phyloP scores from a whole-genome alignment of 2,113 vertebrate genomes.

The Syngnathus floridae region DNA sequence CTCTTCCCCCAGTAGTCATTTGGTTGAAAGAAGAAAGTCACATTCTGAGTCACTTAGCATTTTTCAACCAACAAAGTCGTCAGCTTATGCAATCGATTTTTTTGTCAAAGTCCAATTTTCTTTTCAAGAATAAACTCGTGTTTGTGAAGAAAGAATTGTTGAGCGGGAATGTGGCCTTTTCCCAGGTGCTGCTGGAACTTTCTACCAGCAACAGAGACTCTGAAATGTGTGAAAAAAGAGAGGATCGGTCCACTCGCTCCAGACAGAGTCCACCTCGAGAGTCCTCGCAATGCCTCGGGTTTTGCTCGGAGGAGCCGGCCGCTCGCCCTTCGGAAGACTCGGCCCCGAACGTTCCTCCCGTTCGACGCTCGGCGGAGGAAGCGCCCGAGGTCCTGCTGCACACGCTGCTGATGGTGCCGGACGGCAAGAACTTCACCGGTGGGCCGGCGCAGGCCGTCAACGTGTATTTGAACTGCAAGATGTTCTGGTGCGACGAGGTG shows the following conservation, averaged over 20 bases:
- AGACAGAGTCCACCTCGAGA: constrained; percentile 28
- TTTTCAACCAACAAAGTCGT: too few relatives aligned
- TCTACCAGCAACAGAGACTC: constrained; percentile 60
- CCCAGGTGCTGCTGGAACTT: constrained; percentile 82
- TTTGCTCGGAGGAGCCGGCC: constrained; percentile 12
- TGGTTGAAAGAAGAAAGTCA: too few relatives aligned
- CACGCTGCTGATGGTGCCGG: constrained; percentile 83
- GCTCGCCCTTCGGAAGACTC: neutral
- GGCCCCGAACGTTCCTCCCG: neutral
- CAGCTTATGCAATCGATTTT: too few relatives aligned
- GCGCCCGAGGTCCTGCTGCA: constrained; percentile 72
- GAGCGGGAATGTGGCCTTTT: neutral
- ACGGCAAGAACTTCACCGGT: constrained; percentile 78
- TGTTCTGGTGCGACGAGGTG: constrained; percentile 80
- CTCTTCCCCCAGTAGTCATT: too few relatives aligned
- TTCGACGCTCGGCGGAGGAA: constrained; percentile 32
- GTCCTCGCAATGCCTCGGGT: neutral
- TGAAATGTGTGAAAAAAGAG: constrained; percentile 34
- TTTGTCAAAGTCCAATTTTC: too few relatives aligned
- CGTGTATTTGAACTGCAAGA: constrained; percentile 86
- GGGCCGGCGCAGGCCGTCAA: constrained; percentile 65
- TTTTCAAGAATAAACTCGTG: too few relatives aligned
- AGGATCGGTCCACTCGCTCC: constrained; percentile 12
- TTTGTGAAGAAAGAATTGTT: neutral
- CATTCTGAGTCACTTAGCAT: too few relatives aligned